Conservation (phyloP, 1,140 invertebrate species). For the Himalopsyche phryganea region DNA sequence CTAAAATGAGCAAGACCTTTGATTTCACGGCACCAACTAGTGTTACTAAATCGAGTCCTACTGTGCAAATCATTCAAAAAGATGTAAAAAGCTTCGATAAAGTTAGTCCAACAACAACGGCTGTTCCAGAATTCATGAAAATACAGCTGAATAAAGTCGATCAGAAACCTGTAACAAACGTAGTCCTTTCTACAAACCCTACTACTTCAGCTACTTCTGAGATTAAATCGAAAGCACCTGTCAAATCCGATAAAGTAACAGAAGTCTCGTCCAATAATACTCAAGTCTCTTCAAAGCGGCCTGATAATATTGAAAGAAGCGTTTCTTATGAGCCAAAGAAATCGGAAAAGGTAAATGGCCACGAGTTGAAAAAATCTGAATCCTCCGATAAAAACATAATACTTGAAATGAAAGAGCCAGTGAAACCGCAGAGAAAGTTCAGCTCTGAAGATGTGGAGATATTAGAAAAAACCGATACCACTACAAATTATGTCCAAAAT, state of each 20-base stretch:
- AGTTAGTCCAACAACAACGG: slow-evolving; percentile 38
- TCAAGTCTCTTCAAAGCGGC: slow-evolving; percentile 6
- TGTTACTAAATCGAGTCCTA: slow-evolving; percentile 42
- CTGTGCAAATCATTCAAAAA: slow-evolving; percentile 37
- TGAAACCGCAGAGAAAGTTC: slow-evolving; percentile 41
- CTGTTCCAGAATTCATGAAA: slow-evolving; percentile 67
- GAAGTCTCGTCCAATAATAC: neutral
- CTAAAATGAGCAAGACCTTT: slow-evolving; percentile 24
- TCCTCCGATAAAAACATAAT: slow-evolving; percentile 27
- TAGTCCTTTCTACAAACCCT: slow-evolving; percentile 56
- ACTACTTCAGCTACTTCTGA: slow-evolving; percentile 37
- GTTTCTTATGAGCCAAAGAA: slow-evolving; percentile 25
- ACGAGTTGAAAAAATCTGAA: slow-evolving; percentile 28
- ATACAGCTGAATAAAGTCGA: slow-evolving; percentile 68
- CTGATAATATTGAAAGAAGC: slow-evolving; percentile 23
- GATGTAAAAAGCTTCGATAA: slow-evolving; percentile 46
- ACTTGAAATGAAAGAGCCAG: slow-evolving; percentile 31
- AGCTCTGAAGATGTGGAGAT: slow-evolving; percentile 54
- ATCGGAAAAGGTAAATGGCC: slow-evolving; percentile 15
- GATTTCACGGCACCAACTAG: slow-evolving; percentile 47
- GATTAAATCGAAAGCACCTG: slow-evolving; percentile 18
- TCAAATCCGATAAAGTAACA: slow-evolving; percentile 16
- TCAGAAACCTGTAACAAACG: slow-evolving; percentile 54
- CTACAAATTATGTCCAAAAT: neutral
- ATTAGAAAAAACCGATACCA: slow-evolving; percentile 39